Base-by-base conservation (phyloP, 2,888 invertebrate species). In the Tinea trinotella region DNA sequence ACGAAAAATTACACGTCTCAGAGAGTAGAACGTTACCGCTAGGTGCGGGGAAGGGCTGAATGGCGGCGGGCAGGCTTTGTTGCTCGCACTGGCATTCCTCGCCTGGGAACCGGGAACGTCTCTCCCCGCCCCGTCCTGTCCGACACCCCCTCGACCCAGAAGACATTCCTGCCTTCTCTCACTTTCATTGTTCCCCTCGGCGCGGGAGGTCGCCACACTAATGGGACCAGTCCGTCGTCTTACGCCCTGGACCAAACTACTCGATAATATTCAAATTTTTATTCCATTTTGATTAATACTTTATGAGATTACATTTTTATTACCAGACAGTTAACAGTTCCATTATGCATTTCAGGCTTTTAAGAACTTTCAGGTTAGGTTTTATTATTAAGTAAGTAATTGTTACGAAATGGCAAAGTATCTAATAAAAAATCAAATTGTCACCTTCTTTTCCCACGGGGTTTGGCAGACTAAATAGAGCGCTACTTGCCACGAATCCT, bases 41-140 rank as follows among this genome's bases (percentile, higher is more conserved):
- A 46, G 46, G 46, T 19, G 46, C 46, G 46, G 65, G 62, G 62
- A 59, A 64, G 77, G 79, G 80, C 76, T 80, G 81, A 80, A 81
- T 80, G 82, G 74, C 76, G 79, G 81, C 77, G 73, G 67, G 74
- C 69, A 81, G 81, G 77, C 84, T 83, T 82, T 81, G 84, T 83
- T 82, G 79, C 76, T 82, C 73, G 76, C 71, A 73, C 77, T 81
- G 80, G 81, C 81, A 84, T 84, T 84, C 84, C 84, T 79, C 73
- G 82, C 82, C 81, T 84, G 84, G 83, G 83, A 82, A 82, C 82
- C 76, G 80, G 82, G 83, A 77, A 67, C 77, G 61, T 67, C 63
- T 64, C 63, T 61, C 64, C 66, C 62, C 65, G 61, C 63, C 61
- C 62, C 30, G 30, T 2, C 30, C 30, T 30, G 30, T 4, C 30